phyloP scores from a whole-genome alignment of 2,888 invertebrate genomes.

The Calameuta filiformis region DNA sequence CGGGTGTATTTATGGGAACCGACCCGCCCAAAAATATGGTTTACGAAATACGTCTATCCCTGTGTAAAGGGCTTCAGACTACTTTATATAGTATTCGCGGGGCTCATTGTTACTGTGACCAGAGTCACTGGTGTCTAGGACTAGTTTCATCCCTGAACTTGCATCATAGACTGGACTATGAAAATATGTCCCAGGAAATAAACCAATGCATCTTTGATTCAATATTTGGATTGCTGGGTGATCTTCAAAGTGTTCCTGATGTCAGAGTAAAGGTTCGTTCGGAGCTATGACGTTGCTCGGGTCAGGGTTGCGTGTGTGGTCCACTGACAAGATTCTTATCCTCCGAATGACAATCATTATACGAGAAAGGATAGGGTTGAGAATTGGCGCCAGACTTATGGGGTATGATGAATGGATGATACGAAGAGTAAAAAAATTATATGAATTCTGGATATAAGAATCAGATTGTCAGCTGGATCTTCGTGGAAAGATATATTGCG shows the following conservation, averaged over 20 bases:
- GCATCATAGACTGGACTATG: background rate
- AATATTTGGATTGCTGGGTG: background rate
- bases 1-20: conserved; percentile 57
- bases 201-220: background rate
- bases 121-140: background rate
- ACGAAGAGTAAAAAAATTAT: background rate
- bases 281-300: background rate
- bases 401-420: background rate
- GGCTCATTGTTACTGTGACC: background rate
- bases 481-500: background rate
- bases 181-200: background rate
- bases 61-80: background rate
- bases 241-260: background rate
- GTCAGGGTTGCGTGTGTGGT: background rate
- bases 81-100: background rate
- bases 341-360: background rate
- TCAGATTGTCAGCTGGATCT: background rate
- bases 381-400: background rate
- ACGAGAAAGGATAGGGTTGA: background rate
- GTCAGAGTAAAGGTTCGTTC: background rate
- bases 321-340: background rate
- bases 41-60: conserved; percentile 14
- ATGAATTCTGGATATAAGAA: background rate
- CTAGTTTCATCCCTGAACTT: background rate
- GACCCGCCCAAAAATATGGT: conserved; percentile 53